Percentiles rank a stretch among this genome's conserved stretches.
Conservation (phyloP, 2,113 vertebrate genomes). For the Empidonax traillii region DNA sequence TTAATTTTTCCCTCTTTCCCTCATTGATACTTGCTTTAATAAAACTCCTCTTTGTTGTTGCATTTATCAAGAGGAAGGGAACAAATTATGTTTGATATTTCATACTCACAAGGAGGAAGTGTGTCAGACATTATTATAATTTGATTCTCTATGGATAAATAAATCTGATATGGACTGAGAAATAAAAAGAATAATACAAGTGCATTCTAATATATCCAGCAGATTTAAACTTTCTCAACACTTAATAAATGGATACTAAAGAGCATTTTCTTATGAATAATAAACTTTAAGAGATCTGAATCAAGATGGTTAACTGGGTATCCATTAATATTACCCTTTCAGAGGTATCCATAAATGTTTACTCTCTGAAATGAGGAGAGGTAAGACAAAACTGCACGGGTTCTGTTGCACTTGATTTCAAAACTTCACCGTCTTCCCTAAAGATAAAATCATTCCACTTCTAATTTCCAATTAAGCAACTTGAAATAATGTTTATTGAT, state of each 20-base stretch:
- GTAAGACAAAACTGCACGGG: not conserved
- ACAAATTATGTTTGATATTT: not conserved
- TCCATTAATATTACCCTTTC: not conserved
- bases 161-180: not conserved
- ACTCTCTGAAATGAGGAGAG: not conserved
- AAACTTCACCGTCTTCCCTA: not conserved
- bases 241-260: not conserved
- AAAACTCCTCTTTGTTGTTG: not conserved
- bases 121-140: not conserved
- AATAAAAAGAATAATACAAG: not conserved
- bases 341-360: not conserved
- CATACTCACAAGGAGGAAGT: not conserved
- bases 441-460: not conserved
- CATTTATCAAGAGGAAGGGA: not conserved
- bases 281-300: not conserved
- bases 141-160: not conserved
- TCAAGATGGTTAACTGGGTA: not conserved
- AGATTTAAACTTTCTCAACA: not conserved
- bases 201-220: not conserved
- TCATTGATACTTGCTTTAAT: not conserved
- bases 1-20: not conserved
- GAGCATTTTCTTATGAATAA: not conserved
- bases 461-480: not conserved
- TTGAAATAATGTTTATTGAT: not conserved
- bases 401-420: not conserved